Percentiles rank a stretch among this genome's conserved stretches.
Evolutionary conservation across 2,797 vertebrate species (phyloP).

Genomic region (Anomalospiza imberbis): DNA sequence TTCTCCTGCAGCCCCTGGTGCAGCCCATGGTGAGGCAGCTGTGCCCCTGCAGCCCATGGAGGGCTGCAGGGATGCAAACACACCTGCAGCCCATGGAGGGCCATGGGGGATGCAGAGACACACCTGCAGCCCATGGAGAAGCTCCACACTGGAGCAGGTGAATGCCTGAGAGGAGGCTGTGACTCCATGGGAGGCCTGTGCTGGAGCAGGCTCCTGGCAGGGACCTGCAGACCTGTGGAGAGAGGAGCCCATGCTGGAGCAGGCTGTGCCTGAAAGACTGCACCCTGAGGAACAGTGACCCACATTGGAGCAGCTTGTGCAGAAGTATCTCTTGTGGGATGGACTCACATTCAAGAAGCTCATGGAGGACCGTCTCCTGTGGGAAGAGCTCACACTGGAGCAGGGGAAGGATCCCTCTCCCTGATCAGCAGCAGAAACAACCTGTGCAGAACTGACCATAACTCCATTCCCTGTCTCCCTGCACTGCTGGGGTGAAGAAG

Average conservation of each 20-base stretch:
- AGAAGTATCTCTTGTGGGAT: neutral
- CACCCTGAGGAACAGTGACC: neutral
- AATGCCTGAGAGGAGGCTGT: neutral
- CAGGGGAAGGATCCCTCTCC: neutral
- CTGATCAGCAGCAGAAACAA: neutral
- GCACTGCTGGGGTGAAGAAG: neutral
- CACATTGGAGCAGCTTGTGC: rapidly evolving
- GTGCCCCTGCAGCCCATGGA: neutral
- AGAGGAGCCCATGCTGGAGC: neutral
- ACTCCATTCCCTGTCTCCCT: neutral
- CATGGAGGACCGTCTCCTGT: neutral
- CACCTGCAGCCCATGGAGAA: rapidly evolving
- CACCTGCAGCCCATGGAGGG: neutral
- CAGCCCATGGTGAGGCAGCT: neutral
- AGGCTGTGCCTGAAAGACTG: neutral
- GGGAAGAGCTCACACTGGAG: neutral
- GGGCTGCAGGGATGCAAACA: rapidly evolving
- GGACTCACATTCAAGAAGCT: neutral
- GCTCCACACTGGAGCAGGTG: rapidly evolving
- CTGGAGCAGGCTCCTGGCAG: neutral
- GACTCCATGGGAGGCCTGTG: rapidly evolving
- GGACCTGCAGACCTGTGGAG: neutral
- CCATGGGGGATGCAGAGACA: rapidly evolving
- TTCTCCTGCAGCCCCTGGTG: neutral
- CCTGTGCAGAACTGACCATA: neutral